Percentiles rank a stretch among this genome's conserved stretches.
These are phyloP conservation scores for Cygnus buccinator DNA, from an alignment of 2,113 vertebrate species.

Conservation along the genomic window DNA sequence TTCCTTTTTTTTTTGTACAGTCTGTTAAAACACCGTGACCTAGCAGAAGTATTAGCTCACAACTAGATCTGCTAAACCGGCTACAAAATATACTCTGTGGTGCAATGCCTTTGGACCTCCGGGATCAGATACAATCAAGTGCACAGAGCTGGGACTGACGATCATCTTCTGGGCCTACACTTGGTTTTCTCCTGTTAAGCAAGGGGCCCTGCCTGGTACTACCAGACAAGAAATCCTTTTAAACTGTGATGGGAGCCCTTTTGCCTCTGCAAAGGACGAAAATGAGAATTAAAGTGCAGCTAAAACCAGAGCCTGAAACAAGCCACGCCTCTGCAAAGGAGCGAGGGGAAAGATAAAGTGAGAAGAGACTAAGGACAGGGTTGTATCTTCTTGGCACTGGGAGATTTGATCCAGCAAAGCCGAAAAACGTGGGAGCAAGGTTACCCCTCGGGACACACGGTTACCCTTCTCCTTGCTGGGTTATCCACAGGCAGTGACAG, in stretches of 20 bases:
- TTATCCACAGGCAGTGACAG: neutral
- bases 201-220: neutral
- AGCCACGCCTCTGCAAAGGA: neutral
- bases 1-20: neutral
- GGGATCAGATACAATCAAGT: neutral
- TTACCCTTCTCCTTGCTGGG: neutral
- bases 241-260: neutral
- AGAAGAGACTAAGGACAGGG: neutral
- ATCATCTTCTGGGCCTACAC: neutral
- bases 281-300: neutral
- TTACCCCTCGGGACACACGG: neutral
- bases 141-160: neutral
- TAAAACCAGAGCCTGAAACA: neutral
- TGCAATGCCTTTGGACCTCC: neutral
- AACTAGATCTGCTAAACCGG: neutral
- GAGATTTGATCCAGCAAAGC: neutral
- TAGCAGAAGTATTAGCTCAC: neutral
- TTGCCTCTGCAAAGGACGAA: neutral
- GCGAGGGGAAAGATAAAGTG: neutral
- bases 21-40: neutral
- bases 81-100: fast-evolving
- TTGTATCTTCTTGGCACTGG: neutral
- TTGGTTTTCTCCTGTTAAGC: neutral
- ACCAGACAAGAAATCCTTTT: neutral
- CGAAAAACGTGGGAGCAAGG: fast-evolving